Base-by-base conservation (phyloP, 1,140 invertebrate species). In the Aphidius ervi region DNA sequence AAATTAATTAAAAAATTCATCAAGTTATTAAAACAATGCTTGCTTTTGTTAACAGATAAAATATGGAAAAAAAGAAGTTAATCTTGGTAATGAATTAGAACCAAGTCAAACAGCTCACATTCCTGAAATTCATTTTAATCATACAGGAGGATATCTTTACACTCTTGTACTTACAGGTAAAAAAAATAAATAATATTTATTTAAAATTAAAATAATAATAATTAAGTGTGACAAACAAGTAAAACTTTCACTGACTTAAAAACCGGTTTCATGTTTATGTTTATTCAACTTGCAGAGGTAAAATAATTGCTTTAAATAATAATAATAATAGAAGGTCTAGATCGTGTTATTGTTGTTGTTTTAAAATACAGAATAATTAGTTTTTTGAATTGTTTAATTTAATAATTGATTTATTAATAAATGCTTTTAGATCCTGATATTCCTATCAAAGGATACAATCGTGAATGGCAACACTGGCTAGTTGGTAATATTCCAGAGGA, bases 381-480 rank as follows among this genome's bases (percentile, higher is more conserved):
- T 31, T 31, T 31, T 31, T 31, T 31, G 1, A 31, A 31, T 31
- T 31, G 23, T 31, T 31, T 1, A 4, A 31, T 31, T 31, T 1
- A 31, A 16, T 16, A 31, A 31, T 31, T 31, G 23, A 31, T 31
- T 31, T 31, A 31, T 31, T 4, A 20, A 23, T 20, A 1, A 23
- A 20, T 49, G 1, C 4, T 9, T 71, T 43, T 63, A 84, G 87
- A 89, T 80, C 85, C 86, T 5, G 87, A 89, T 76, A 83, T 81
- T 3, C 87, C 87, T 46, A 82, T 77, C n/a, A 77, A 83, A 54
- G 71, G 77, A 43, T 78, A 84, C 80, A 63, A 82, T 63, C 70
- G 86, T 5, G 87, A 89, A 72, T 87, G 82, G 74, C 83, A 85
- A 58, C 88, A 89, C 66, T 89, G 87, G 87, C 69, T 89, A 0